Evolutionary conservation across 2,113 vertebrate genomes (phyloP).

Genomic region (Mungos mungo): DNA sequence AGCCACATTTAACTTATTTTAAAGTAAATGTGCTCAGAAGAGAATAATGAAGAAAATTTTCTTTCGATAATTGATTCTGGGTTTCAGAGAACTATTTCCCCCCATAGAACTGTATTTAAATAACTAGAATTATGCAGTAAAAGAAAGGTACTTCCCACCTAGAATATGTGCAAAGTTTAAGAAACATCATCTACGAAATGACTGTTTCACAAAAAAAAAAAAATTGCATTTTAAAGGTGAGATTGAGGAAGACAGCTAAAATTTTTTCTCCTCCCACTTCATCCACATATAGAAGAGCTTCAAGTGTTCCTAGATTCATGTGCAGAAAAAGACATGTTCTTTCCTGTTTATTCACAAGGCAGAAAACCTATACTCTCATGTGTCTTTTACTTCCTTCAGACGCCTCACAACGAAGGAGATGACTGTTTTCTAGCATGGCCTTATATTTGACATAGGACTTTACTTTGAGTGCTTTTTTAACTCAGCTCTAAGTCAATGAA

Average conservation of each 20-base stretch:
- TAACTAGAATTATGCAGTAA: slow-evolving; percentile 55
- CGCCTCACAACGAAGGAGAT: background rate
- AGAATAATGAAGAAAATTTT: slow-evolving; percentile 49
- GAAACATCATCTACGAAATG: slow-evolving; percentile 59
- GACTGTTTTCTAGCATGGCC: background rate
- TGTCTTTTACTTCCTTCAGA: background rate
- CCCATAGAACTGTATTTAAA: slow-evolving; percentile 51
- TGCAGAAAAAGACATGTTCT: slow-evolving; percentile 62
- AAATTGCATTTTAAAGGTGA: slow-evolving; percentile 58
- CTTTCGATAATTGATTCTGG: slow-evolving; percentile 54
- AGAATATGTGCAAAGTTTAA: slow-evolving; percentile 63
- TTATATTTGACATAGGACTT: slow-evolving; percentile 4
- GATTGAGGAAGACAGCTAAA: slow-evolving; percentile 68
- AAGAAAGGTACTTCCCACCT: slow-evolving; percentile 32
- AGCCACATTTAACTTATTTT: slow-evolving; percentile 49
- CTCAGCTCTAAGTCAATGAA: background rate
- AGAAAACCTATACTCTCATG: background rate
- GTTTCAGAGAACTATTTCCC: slow-evolving; percentile 41
- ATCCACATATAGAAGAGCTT: slow-evolving; percentile 69
- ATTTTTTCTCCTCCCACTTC: slow-evolving; percentile 64
- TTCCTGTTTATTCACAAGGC: slow-evolving; percentile 42
- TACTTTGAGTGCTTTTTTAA: background rate
- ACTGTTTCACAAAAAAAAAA: slow-evolving; percentile 51
- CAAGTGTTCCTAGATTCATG: slow-evolving; percentile 50
- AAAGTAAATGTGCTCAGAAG: slow-evolving; percentile 65